Percentiles rank a stretch among this genome's conserved stretches.
phyloP scores from a whole-genome alignment of 2,113 vertebrate genomes.

The Cebus imitator region DNA sequence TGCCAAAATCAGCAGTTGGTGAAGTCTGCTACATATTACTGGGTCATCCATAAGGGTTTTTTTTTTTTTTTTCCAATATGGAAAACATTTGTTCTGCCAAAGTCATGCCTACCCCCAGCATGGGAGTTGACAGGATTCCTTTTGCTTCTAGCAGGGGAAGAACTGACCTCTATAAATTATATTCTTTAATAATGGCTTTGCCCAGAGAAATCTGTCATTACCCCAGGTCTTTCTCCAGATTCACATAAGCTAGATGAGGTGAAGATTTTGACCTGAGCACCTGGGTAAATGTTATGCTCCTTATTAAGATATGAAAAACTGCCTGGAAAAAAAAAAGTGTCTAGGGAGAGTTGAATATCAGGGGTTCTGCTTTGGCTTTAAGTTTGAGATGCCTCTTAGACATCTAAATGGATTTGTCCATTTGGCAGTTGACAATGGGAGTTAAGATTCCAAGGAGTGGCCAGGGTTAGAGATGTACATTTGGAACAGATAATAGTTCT shows the following conservation, averaged over 20 bases:
- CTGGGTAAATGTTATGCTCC: not conserved
- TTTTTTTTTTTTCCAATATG: conserved; percentile 50
- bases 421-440: not conserved
- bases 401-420: not conserved
- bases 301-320: not conserved
- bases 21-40: conserved; percentile 42
- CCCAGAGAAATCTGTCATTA: conserved; percentile 40
- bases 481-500: not conserved
- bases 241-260: not conserved
- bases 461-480: not conserved
- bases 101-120: conserved; percentile 38
- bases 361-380: not conserved
- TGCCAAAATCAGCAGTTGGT: conserved; percentile 54
- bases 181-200: conserved; percentile 51
- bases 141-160: conserved; percentile 11
- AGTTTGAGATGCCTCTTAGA: not conserved
- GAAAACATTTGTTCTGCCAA: conserved; percentile 61
- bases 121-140: conserved; percentile 46
- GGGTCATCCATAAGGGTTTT: conserved; percentile 27
- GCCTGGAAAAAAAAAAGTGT: not conserved
- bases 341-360: not conserved
- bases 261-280: not conserved
- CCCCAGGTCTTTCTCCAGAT: conserved; percentile 17
- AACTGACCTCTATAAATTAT: conserved; percentile 59
- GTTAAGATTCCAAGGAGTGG: not conserved